Evolutionary conservation across 2,113 vertebrate species (phyloP), one percentile per base, ranked within the genome.

Genomic region (Rhynchomys soricoides): DNA sequence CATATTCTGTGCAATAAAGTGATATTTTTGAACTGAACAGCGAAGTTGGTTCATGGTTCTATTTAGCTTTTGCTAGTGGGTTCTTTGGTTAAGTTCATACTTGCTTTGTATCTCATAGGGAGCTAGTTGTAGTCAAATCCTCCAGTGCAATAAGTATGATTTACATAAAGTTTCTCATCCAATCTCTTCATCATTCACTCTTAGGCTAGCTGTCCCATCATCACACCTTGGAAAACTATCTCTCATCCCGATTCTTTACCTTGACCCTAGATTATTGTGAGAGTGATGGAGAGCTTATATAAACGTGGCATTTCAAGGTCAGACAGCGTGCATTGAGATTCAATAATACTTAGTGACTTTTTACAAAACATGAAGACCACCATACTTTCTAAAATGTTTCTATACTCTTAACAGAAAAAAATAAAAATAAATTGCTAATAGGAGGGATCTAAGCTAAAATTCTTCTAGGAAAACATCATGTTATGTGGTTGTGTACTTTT

Each of bases 61-160:
- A 19, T 91, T 95, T 71, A 88, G 34, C 57, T 88, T 93, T 97
- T 92, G 43, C 26, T 91, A 40, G 77, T 71, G 55, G 86, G 43
- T 26, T 52, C 73, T 87, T 96, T 55, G 77, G 62, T 83, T 43
- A 68, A 87, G 22, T 78, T 21, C 3, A 13, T 88, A 15, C 29
- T 88, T 95, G 43, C 34, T 1, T 6, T 57, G 87, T 66, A 5
- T 83, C 89, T 79, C 48, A 34, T 21, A 34, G 45, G 55, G 52
- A 88, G 59, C 83, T 86, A 55, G 77, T 37, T 37, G 71, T 0
- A 59, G 59, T 89, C 91, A 62, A 66, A 64, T 40, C 55, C 12
- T 73, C 71, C 11, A 59, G 64, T 43, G 34, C 43, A 29, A 16
- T 34, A 71, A 62, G 26, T 62, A 19, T 29, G 86, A 96, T 93